phyloP scores from a whole-genome alignment of 1,140 invertebrate species.

The Trialeurodes vaporariorum region DNA sequence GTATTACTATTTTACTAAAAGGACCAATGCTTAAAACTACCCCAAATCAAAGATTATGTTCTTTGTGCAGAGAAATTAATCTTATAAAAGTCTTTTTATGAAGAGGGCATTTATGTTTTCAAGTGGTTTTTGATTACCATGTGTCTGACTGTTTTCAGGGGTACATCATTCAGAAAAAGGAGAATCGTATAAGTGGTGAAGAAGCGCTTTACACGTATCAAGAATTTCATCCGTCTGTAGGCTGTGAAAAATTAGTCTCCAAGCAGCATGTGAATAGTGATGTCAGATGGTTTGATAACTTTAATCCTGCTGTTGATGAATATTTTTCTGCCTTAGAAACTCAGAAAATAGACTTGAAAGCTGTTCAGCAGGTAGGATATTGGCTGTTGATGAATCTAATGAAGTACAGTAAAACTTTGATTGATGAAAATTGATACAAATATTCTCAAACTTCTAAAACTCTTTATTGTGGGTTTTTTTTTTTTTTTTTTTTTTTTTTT shows the following conservation, averaged over 20 bases:
- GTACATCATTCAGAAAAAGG: conserved; percentile 76
- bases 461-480: neutral
- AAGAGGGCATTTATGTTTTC: no score
- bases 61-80: no score
- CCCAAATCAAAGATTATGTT: no score
- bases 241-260: conserved; percentile 36
- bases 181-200: conserved; percentile 51
- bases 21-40: no score
- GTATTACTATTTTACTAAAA: no score
- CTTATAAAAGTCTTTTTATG: no score
- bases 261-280: conserved; percentile 52
- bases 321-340: conserved; percentile 91
- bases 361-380: conserved; percentile 57
- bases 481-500: neutral
- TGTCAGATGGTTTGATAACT: conserved; percentile 57
- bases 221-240: conserved; percentile 79
- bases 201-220: conserved; percentile 60
- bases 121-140: no score
- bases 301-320: conserved; percentile 87
- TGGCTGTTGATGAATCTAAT: neutral
- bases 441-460: neutral
- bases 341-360: conserved; percentile 90
- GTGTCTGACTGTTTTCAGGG: no score
- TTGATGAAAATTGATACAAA: neutral
- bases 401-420: neutral